Evolutionary conservation across 1,140 invertebrate genomes (phyloP), one percentile per base, ranked within the genome.

Genomic region (Tetragnatha versicolor): DNA sequence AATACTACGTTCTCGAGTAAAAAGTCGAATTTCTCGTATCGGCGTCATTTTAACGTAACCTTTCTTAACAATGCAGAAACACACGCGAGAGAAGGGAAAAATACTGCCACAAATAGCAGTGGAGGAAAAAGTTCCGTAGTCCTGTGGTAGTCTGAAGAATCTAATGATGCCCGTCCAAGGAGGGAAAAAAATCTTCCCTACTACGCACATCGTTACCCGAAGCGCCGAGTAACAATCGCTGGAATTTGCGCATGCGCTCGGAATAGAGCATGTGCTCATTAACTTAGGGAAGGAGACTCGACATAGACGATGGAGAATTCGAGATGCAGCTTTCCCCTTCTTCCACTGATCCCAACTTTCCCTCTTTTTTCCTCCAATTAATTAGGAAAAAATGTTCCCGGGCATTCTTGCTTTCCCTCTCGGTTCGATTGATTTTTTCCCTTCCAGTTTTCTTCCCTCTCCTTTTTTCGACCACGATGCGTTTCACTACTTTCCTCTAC

Each of bases 341-440:
- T 33, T 53, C 47, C 27, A n/a, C 35, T 22, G 70, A 73, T 73
- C 33, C 72, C 42, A 75, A 75, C 72, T 75, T 75, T 75, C 31
- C 17, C 45, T 45, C 42, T 75, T 73, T 60, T 63, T 73, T 60
- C 31, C 53, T 75, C 72, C 72, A 75, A 75, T 75, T 75, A 75
- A 75, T 75, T 63, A 75, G 72, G 58, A 75, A 75, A 75, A 75
- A 75, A 75, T 75, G 58, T 75, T 47, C 42, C 51, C 25, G 6
- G n/a, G 55, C 42, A 63, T 75, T 75, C 72, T 63, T 75, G 31
- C 42, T 45, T 60, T 60, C 27, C 17, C 69, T 69, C 35, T 31
- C 10, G 25, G n/a, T 60, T 58, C 51, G 51, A 60, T 70, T 47
- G 69, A 75, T 63, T 61, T 49, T 63, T 51, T 37, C 63, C 51